Evolutionary conservation across 2,888 invertebrate species (phyloP).

Genomic region (Adineta ricciae): DNA sequence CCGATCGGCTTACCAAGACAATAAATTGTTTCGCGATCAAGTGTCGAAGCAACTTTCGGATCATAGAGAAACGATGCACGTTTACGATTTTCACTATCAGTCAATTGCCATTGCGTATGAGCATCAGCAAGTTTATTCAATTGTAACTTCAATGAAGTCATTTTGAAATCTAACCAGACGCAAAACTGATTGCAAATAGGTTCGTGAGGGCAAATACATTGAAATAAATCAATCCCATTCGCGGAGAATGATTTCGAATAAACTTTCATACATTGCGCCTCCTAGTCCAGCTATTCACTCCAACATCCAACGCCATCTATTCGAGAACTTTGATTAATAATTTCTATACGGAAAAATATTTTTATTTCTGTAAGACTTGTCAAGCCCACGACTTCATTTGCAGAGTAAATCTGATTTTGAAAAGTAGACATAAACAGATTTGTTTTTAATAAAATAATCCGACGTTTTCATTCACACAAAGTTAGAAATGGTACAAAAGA

Average conservation of each 20-base stretch:
- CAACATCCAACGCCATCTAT: neutral
- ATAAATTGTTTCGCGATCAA: constrained; percentile 72
- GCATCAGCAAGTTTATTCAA: constrained; percentile 16
- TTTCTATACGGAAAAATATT: too few relatives aligned
- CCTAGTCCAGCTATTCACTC: neutral
- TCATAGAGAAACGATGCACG: constrained; percentile 75
- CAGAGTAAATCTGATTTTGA: too few relatives aligned
- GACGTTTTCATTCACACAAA: too few relatives aligned
- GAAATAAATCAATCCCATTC: neutral
- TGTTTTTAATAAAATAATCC: too few relatives aligned
- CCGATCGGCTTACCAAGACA: constrained; percentile 60
- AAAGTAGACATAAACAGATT: too few relatives aligned
- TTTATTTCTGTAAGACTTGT: too few relatives aligned
- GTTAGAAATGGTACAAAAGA: too few relatives aligned
- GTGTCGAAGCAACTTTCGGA: constrained; percentile 73
- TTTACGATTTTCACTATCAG: constrained; percentile 29
- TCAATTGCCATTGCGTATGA: constrained; percentile 12
- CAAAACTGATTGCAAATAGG: neutral
- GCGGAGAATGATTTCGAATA: neutral
- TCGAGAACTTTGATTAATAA: too few relatives aligned
- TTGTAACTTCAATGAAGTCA: constrained; percentile 21
- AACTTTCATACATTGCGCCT: neutral
- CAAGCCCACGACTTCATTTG: too few relatives aligned
- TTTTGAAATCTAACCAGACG: neutral
- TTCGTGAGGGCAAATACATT: neutral